phyloP scores from a whole-genome alignment of 2,888 invertebrate genomes.

The Megalurothrips usitatus region DNA sequence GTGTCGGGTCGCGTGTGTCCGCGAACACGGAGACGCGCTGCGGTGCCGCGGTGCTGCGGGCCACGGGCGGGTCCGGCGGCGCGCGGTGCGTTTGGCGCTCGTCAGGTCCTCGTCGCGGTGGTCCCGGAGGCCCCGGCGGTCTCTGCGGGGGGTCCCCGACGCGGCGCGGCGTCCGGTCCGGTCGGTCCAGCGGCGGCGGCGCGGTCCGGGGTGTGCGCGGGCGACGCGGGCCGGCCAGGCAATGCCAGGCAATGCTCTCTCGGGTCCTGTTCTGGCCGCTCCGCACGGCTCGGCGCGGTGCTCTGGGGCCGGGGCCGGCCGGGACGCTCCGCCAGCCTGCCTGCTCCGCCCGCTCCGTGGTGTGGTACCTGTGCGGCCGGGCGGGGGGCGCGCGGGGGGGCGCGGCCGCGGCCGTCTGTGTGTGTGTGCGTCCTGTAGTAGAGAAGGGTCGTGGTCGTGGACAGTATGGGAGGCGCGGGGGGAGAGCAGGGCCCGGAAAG shows the following conservation, averaged over 20 bases:
- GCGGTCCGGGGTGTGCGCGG: not conserved
- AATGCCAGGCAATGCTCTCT: not conserved
- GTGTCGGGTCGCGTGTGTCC: no score
- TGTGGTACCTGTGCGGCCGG: not conserved
- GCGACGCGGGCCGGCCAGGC: not conserved
- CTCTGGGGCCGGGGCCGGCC: not conserved
- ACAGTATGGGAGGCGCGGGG: not conserved
- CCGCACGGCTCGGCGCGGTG: not conserved
- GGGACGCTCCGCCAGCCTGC: not conserved
- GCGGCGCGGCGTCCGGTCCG: not conserved
- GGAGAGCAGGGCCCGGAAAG: not conserved
- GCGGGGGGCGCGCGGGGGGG: not conserved
- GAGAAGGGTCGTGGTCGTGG: no score
- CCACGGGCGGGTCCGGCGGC: no score
- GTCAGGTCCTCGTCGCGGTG: no score
- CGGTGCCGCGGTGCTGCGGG: no score
- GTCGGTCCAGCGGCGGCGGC: no score
- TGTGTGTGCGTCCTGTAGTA: no score
- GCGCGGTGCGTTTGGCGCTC: no score
- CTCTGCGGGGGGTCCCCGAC: not conserved
- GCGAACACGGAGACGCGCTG: no score
- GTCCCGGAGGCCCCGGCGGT: no score
- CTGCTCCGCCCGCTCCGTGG: not conserved
- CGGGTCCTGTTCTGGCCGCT: not conserved
- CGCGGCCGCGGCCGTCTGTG: not conserved